These are phyloP conservation scores for Danionella dracula DNA, from an alignment of 2,797 vertebrate species.

Conservation along the genomic window DNA sequence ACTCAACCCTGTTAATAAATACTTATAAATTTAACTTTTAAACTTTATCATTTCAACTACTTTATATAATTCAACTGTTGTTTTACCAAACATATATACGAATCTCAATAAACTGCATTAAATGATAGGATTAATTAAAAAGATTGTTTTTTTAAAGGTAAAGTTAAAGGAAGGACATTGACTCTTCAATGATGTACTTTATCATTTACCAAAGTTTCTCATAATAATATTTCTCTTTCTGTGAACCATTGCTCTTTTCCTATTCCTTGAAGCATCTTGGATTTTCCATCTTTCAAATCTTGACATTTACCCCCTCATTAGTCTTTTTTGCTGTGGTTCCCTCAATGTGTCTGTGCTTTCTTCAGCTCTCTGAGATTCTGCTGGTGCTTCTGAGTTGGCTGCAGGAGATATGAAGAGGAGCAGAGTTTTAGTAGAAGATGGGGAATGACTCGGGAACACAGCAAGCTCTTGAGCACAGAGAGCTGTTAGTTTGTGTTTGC, in stretches of 20 bases:
- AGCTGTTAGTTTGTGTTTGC: slow-evolving; percentile 7
- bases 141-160: too few relatives aligned
- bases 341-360: slow-evolving; percentile 4
- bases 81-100: too few relatives aligned
- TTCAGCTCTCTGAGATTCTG: not conserved
- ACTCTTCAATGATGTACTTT: too few relatives aligned
- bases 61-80: too few relatives aligned
- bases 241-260: not conserved
- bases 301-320: not conserved
- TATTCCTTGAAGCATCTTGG: not conserved
- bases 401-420: not conserved
- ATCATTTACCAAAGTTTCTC: not conserved
- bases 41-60: too few relatives aligned
- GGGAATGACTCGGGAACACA: slow-evolving; percentile 10
- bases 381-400: slow-evolving; percentile 6
- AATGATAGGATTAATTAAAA: too few relatives aligned
- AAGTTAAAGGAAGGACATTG: not conserved
- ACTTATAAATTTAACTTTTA: too few relatives aligned
- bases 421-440: slow-evolving; percentile 14
- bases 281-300: not conserved
- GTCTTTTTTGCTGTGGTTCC: not conserved
- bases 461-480: not conserved
- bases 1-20: too few relatives aligned
- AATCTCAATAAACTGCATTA: too few relatives aligned
- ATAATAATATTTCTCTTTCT: not conserved